Evolutionary conservation across 2,113 vertebrate genomes (phyloP), one percentile per base, ranked within the genome.

Genomic region (Aldabrachelys gigantea): DNA sequence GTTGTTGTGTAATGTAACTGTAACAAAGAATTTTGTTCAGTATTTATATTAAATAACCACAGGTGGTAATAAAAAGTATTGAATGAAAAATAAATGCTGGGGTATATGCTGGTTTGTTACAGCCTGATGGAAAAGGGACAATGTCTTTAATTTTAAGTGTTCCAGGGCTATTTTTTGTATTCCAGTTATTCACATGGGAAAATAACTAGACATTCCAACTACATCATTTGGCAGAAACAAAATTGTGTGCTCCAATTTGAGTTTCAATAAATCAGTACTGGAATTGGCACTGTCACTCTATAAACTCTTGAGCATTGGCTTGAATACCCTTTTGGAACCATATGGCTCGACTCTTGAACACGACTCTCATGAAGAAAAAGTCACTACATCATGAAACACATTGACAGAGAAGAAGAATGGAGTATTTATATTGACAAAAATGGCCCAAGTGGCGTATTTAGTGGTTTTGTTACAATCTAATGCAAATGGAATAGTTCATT

Each of bases 141-240:
- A 85, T 47, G 14, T 8, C 92, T 91, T 96, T 94, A 95, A 91
- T 95, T 93, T 95, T 65, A 93, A 94, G 78, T 87, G 52, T 95
- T 96, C 92, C 91, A 95, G 24, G 3, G 38, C 1, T 41, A 21
- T 79, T 53, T 87, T 87, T 72, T 82, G 78, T 41, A 17, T 72
- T 44, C 52, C 25, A 29, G 89, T 94, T 95, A 89, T 92, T 96
- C 72, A 24, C 97, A 94, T 96, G 97, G 97, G 96, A 98, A 97
- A 98, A 98, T 94, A 97, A 96, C 95, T n/a, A 95, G 81, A 93
- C 97, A 94, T 97, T 98, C 97, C 97, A 91, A 93, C 96, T 25
- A 8, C 96, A 97, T 97, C 96, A 31, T 95, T 97, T 97, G 97
- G 96, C 96, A 97, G 96, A 82, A 47, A 92, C 87, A 90, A 92